A percentile compares a stretch with the other conserved stretches of the same genome.
phyloP scores from a whole-genome alignment of 1,140 invertebrate species.

The Drosophila parabipectinata region DNA sequence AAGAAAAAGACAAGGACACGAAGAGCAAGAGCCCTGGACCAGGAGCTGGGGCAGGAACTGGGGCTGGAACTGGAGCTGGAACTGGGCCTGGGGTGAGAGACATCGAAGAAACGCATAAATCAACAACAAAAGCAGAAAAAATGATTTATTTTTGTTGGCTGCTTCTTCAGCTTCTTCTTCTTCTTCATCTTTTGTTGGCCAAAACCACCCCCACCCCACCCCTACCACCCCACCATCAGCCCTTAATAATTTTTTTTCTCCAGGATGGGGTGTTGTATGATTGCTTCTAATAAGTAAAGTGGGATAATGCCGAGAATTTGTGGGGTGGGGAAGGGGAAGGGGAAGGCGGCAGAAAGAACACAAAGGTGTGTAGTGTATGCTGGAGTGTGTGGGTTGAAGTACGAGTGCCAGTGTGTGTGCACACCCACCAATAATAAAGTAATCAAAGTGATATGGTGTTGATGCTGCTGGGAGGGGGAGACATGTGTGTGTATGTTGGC shows the following conservation, averaged over 20 bases:
- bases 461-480: conserved; percentile 28
- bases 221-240: not conserved
- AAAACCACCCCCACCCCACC: not conserved
- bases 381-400: not conserved
- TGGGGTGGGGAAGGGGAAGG: not conserved
- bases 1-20: not conserved
- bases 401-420: conserved; percentile 15
- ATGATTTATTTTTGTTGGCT: conserved; percentile 72
- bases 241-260: not conserved
- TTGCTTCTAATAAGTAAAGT: conserved; percentile 80
- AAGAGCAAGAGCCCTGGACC: not conserved
- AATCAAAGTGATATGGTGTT: conserved; percentile 81
- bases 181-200: not conserved
- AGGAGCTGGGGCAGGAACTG: too few relatives aligned
- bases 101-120: conserved; percentile 82
- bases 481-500: not conserved
- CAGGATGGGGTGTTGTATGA: conserved; percentile 52
- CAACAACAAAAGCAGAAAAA: conserved; percentile 82
- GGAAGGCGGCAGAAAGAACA: conserved; percentile 13
- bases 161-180: conserved; percentile 29
- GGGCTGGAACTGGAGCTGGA: too few relatives aligned
- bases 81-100: conserved; percentile 21
- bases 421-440: conserved; percentile 75
- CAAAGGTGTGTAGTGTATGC: conserved; percentile 23
- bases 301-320: conserved; percentile 40